Percentiles rank a stretch among this genome's conserved stretches.
phyloP scores from a whole-genome alignment of 2,113 vertebrate genomes.

The Pyrgilauda ruficollis region DNA sequence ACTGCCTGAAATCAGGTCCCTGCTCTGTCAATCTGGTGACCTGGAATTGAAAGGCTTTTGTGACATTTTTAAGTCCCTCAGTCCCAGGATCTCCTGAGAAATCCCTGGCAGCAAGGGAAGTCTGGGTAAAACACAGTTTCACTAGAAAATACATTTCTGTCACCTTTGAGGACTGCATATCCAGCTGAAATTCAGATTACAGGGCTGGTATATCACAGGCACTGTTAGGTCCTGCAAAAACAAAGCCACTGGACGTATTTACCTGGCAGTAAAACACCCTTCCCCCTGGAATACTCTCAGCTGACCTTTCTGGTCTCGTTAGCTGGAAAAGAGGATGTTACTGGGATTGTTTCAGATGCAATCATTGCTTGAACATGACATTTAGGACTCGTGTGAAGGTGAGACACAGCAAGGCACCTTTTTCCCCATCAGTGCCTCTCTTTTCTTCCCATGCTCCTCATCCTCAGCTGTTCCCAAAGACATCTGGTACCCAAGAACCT shows the following conservation, averaged over 20 bases:
- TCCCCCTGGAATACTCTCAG: neutral
- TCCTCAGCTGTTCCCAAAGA: neutral
- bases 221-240: neutral
- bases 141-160: neutral
- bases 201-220: neutral
- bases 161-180: neutral
- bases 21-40: neutral
- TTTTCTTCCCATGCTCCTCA: neutral
- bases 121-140: neutral
- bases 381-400: constrained; percentile 40
- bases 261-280: neutral
- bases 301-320: constrained; percentile 51
- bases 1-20: neutral
- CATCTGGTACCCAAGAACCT: neutral
- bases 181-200: neutral
- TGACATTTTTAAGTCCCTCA: neutral
- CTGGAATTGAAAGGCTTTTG: neutral
- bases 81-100: neutral
- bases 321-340: neutral
- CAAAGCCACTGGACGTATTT: neutral
- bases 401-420: constrained; percentile 32
- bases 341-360: constrained; percentile 32
- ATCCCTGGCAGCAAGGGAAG: neutral
- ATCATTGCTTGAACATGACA: constrained; percentile 59
- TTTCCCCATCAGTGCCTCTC: neutral